A percentile compares a stretch with the other conserved stretches of the same genome.
phyloP scores from a whole-genome alignment of 2,888 invertebrate genomes.

The Diaprepes abbreviatus region DNA sequence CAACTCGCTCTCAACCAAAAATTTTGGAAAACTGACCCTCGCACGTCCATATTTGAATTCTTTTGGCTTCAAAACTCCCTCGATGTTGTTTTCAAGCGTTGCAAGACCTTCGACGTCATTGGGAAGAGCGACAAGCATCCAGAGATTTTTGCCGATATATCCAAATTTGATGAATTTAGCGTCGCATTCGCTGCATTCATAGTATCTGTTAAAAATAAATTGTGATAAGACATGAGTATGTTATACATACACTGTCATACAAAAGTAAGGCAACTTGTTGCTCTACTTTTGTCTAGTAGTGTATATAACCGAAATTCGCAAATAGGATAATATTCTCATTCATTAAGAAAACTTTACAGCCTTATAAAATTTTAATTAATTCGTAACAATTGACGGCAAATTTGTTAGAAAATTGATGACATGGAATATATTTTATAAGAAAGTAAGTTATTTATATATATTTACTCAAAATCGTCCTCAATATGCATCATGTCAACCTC shows the following conservation, averaged over 20 bases:
- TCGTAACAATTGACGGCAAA: too few species aligned
- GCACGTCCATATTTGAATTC: conserved; percentile 49
- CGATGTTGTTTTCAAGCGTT: conserved; percentile 50
- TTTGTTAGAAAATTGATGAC: too few species aligned
- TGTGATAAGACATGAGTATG: too few species aligned
- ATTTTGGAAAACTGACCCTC: conserved; percentile 54
- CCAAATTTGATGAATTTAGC: conserved; percentile 61
- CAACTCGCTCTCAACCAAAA: conserved; percentile 50
- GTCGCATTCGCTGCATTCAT: conserved; percentile 56
- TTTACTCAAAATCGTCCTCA: conserved; percentile 49
- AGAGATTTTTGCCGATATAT: conserved; percentile 53
- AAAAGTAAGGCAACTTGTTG: too few species aligned
- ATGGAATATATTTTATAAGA: too few species aligned
- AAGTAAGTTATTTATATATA: too few species aligned
- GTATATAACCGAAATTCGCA: too few species aligned
- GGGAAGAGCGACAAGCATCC: conserved; percentile 57
- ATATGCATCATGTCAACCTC: conserved; percentile 60
- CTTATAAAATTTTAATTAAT: too few species aligned
- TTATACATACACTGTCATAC: too few species aligned
- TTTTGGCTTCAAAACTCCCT: conserved; percentile 48
- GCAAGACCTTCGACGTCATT: conserved; percentile 55
- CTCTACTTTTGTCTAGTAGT: too few species aligned
- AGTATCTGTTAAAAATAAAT: conserved; percentile 59
- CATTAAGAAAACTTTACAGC: too few species aligned
- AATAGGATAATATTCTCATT: too few species aligned